Conservation (phyloP, 92 coral and sea anemone genomes). For the Galaxea fascicularis region DNA sequence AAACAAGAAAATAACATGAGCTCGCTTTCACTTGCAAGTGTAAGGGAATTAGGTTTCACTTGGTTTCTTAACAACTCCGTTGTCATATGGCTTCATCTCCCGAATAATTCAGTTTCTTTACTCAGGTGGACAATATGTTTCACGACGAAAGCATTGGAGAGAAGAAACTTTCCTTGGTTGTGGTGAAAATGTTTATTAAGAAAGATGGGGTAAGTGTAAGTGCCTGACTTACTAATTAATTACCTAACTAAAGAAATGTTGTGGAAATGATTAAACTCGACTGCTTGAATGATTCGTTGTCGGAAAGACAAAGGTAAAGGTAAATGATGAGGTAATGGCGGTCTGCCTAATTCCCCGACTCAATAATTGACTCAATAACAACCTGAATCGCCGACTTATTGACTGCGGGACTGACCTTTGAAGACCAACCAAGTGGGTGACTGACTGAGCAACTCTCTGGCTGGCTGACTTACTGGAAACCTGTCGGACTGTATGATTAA, state of each 20-base stretch:
- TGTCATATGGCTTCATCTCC: too few relatives aligned
- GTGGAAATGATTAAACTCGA: background rate
- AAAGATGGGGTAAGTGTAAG: slow-evolving; percentile 72
- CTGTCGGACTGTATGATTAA: background rate
- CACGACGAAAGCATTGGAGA: slow-evolving; percentile 84
- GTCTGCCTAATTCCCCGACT: background rate
- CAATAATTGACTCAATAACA: too few relatives aligned
- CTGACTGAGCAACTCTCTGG: too few relatives aligned
- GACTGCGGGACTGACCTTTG: background rate
- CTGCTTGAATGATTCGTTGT: background rate
- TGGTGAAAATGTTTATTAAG: slow-evolving; percentile 71
- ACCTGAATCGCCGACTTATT: background rate
- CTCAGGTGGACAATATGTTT: slow-evolving; percentile 79
- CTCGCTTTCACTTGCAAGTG: too few relatives aligned
- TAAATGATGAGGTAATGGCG: too few relatives aligned
- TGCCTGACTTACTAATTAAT: background rate
- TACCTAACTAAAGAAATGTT: too few relatives aligned
- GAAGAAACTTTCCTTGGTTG: slow-evolving; percentile 66
- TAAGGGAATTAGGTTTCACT: too few relatives aligned
- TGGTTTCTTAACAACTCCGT: too few relatives aligned
- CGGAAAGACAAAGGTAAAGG: too few relatives aligned
- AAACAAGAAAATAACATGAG: too few relatives aligned
- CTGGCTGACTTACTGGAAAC: background rate
- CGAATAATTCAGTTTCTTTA: too few relatives aligned
- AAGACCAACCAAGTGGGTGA: background rate